Evolutionary conservation across 2,113 vertebrate species (phyloP), one percentile per base, ranked within the genome.

Genomic region (Cephalopholis sonnerati): DNA sequence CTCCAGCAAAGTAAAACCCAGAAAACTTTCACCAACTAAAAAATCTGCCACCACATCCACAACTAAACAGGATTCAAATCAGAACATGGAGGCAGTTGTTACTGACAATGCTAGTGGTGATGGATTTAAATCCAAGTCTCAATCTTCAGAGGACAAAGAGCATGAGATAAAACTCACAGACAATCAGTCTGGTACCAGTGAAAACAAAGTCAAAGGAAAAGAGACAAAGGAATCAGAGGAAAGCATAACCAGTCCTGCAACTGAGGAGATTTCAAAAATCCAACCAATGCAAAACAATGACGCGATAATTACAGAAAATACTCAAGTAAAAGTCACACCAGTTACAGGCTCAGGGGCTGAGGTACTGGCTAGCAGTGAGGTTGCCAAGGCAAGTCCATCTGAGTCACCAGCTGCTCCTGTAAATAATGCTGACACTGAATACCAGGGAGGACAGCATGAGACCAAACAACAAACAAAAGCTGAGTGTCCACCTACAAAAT

Each of bases 1-100:
- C 65, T 58, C 87, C 12, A 74, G 39, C 54, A 94, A 92, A 86
- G n/a, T 69, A 8, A 91, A 78, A 76, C 20, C 71, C 7, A 76
- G 25, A 48, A 92, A 79, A 54, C 20, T 22, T 24, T 63, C 81
- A 22, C 50, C 48, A 20, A 61, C 67, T 25, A 25, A 62, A 2
- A 74, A 82, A 76, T 75, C 71, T 44, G 70, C 29, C 29, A 66
- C 24, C 24, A 74, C 61, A 17, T 27, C 51, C 4, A 41, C 73
- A 22, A 57, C 86, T 18, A 69, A 77, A 69, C 63, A 57, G 58
- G 50, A 81, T 3, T 74, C 69, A 0, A 44, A 5, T 71, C 41
- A 61, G 29, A 62, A 22, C 1, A 41, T 53, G 29, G 82, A 82
- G 36, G 41, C 41, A 0, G 7, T 50, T 54, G 75, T 54, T 62